Base-by-base conservation (phyloP, 2,113 vertebrate genomes). In the Zosterops hypoxanthus region DNA sequence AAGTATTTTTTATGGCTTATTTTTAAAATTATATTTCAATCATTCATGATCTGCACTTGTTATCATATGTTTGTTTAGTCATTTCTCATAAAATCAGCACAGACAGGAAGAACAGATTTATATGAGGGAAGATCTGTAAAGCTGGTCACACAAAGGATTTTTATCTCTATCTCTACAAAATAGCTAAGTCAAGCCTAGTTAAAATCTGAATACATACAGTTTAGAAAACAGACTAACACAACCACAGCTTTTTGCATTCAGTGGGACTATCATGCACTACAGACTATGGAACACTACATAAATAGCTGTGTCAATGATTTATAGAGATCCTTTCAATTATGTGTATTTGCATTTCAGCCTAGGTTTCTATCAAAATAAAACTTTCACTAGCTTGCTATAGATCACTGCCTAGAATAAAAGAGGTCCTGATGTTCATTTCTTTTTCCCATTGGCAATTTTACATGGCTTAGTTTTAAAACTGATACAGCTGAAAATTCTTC, bases 381-480 rank as follows among this genome's bases (percentile, higher is more conserved):
- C 36, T 78, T 88, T 18, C 69, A 70, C 39, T 46, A 85, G 28
- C 75, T 85, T 91, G 55, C 44, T 90, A 25, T 63, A 88, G 64
- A 92, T 87, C 80, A 76, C 19, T 82, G 59, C 17, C 77, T 95
- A 46, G 65, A 90, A 82, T 41, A 83, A 89, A 79, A 86, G 66
- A 42, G 18, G 23, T 86, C 31, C 29, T 1, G 17, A 65, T 34
- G 28, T 69, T 59, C 14, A 63, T 72, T 83, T 69, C 66, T 71
- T 70, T 61, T 50, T 8, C 33, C 57, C 49, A 49, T 21, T 49
- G 65, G 61, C 44, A 86, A 59, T 83, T 91, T 83, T n/a, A 57
- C 52, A 73, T 69, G 57, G 53, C 46, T 96, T 92, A 77, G 44
- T 94, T 93, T 96, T 86, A 77, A 95, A 94, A 82, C 44, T 59